A percentile compares a stretch with the other conserved stretches of the same genome.
Conservation (phyloP, 1,140 invertebrate genomes). For the Drosophila nikananu region DNA sequence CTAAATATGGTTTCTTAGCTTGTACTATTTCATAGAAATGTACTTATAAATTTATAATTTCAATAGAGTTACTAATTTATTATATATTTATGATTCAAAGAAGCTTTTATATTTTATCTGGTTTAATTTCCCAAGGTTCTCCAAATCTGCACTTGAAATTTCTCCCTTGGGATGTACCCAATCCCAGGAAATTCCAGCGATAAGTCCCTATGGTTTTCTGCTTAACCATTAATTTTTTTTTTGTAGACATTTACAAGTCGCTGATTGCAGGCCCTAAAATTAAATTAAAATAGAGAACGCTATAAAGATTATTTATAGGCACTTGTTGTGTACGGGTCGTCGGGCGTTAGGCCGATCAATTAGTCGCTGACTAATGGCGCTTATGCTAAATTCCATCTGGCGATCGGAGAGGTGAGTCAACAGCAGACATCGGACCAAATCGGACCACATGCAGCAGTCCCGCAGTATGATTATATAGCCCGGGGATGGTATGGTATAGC, state of each 20-base stretch:
- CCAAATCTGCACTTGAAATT: not conserved
- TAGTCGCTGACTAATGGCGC: conserved; percentile 35
- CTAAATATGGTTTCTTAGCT: too few relatives aligned
- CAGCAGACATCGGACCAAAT: conserved; percentile 6
- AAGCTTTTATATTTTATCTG: too few relatives aligned
- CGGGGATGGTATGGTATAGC: not conserved
- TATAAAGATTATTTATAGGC: conserved; percentile 3
- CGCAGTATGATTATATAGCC: not conserved
- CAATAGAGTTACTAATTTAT: not conserved
- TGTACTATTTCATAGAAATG: not conserved
- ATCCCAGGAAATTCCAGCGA: not conserved
- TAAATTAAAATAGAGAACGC: not conserved
- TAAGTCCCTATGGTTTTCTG: not conserved
- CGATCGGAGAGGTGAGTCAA: conserved; percentile 19
- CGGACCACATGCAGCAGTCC: conserved; percentile 18
- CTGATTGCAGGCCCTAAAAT: conserved; percentile 1
- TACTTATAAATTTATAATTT: not conserved
- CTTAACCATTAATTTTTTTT: not conserved
- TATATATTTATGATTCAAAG: not conserved
- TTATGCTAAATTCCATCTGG: conserved; percentile 43
- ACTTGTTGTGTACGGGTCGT: not conserved
- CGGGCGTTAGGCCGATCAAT: not conserved
- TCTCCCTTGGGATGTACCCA: not conserved
- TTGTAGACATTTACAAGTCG: not conserved
- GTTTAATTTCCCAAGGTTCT: not conserved